These are phyloP conservation scores for Dunckerocampus dactyliophorus DNA, from an alignment of 2,113 vertebrate species.

Conservation along the genomic window DNA sequence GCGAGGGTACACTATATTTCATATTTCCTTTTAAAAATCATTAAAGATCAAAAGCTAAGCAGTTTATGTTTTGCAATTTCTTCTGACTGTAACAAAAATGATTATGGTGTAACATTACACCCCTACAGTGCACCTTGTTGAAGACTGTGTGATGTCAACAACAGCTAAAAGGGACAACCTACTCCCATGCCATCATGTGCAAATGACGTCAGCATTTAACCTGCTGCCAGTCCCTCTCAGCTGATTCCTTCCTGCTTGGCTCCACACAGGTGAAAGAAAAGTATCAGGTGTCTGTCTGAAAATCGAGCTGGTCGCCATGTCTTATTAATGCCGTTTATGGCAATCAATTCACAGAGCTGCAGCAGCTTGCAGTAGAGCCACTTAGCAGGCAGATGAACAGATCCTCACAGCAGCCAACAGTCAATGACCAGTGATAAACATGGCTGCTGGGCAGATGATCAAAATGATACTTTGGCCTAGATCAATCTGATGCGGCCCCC, in stretches of 20 bases:
- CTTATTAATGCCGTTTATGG: slow-evolving; percentile 73
- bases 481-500: slow-evolving; percentile 9
- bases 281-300: slow-evolving; percentile 63
- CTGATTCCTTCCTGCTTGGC: slow-evolving; percentile 43
- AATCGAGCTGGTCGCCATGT: slow-evolving; percentile 59
- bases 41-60: no score
- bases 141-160: background rate
- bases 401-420: slow-evolving; percentile 36
- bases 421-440: slow-evolving; percentile 45
- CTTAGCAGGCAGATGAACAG: slow-evolving; percentile 51
- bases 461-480: slow-evolving; percentile 22
- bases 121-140: background rate
- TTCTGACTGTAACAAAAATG: no score
- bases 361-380: slow-evolving; percentile 58
- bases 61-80: no score
- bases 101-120: no score
- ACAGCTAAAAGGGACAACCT: slow-evolving; percentile 2
- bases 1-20: no score
- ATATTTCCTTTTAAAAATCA: no score
- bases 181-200: background rate
- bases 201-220: slow-evolving; percentile 20
- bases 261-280: slow-evolving; percentile 46
- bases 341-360: slow-evolving; percentile 56
- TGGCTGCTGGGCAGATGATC: slow-evolving; percentile 33
- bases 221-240: slow-evolving; percentile 35